These are phyloP conservation scores for Mastigias papua DNA, from an alignment of 30 jellyfish, hydroid and myxozoan genomes.

Conservation along the genomic window DNA sequence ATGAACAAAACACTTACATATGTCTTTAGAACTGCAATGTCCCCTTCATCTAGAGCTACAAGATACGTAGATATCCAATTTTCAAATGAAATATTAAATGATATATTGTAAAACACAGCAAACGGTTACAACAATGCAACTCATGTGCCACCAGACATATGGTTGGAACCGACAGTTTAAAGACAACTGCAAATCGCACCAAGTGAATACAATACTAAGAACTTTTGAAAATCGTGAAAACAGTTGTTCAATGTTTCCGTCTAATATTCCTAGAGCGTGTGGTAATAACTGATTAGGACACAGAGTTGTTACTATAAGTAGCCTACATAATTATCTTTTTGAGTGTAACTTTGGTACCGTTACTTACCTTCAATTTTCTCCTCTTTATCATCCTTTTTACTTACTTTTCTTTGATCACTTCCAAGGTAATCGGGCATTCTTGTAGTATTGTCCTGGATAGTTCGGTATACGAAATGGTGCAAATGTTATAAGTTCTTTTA, in stretches of 20 bases:
- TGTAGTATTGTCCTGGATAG: neutral
- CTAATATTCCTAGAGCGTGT: too few relatives aligned
- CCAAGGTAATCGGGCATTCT: constrained; percentile 98
- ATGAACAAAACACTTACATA: constrained; percentile 82
- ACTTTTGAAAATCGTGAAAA: too few relatives aligned
- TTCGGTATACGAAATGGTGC: neutral
- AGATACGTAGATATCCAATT: neutral
- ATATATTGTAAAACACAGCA: neutral
- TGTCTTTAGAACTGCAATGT: constrained; percentile 98
- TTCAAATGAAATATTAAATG: too few relatives aligned
- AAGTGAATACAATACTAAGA: too few relatives aligned
- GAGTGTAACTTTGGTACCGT: neutral
- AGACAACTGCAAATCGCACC: too few relatives aligned
- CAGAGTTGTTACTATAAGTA: too few relatives aligned
- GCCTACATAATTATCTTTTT: too few relatives aligned
- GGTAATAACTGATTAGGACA: too few relatives aligned
- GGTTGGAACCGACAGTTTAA: too few relatives aligned
- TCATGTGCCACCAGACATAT: too few relatives aligned
- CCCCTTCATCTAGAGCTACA: constrained; percentile 99
- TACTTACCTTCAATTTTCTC: constrained; percentile 89
- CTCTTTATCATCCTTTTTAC: constrained; percentile 82
- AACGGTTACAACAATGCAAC: neutral
- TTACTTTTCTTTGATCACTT: constrained; percentile 87
- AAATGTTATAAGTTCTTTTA: neutral
- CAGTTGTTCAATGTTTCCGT: too few relatives aligned